Percentiles rank a stretch among this genome's conserved stretches.
phyloP scores from a whole-genome alignment of 2,113 vertebrate genomes.

The Gadus chalcogrammus region DNA sequence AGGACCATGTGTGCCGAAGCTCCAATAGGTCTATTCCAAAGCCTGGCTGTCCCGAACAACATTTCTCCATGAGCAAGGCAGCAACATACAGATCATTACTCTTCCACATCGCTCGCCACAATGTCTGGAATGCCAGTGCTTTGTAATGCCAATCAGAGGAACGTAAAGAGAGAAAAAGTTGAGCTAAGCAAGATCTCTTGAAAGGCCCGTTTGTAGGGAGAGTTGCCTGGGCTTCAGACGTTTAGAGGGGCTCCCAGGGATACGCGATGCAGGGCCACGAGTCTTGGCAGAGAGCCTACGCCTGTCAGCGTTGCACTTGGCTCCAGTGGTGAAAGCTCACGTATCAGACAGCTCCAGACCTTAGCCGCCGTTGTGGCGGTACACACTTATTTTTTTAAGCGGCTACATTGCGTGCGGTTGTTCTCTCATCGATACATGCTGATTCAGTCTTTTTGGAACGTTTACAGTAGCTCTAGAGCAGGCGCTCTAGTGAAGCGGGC shows the following conservation, averaged over 20 bases:
- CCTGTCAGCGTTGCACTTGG: constrained; percentile 22
- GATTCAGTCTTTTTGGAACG: constrained; percentile 28
- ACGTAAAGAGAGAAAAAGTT: background rate
- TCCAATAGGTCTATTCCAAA: background rate
- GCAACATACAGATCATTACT: background rate
- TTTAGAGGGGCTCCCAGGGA: constrained; percentile 39
- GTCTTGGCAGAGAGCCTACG: constrained; percentile 27
- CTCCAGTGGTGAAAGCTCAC: constrained; percentile 8
- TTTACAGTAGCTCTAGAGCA: too few species aligned
- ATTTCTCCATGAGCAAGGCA: background rate
- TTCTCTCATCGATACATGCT: constrained; percentile 7
- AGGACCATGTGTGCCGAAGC: background rate
- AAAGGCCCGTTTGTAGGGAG: constrained; percentile 22
- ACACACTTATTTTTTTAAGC: background rate
- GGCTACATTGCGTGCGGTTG: background rate
- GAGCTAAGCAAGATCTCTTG: constrained; percentile 3
- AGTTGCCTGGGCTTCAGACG: constrained; percentile 36
- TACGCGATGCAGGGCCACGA: constrained; percentile 36
- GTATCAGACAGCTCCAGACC: background rate
- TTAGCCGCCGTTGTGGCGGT: background rate
- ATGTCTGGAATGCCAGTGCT: background rate
- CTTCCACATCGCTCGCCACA: background rate
- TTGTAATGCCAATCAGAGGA: constrained; percentile 9
- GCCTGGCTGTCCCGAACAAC: background rate
- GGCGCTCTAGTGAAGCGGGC: background rate